Conservation (phyloP, 37 sponge, comb jelly and placozoan species). For the Crambe crambe region DNA sequence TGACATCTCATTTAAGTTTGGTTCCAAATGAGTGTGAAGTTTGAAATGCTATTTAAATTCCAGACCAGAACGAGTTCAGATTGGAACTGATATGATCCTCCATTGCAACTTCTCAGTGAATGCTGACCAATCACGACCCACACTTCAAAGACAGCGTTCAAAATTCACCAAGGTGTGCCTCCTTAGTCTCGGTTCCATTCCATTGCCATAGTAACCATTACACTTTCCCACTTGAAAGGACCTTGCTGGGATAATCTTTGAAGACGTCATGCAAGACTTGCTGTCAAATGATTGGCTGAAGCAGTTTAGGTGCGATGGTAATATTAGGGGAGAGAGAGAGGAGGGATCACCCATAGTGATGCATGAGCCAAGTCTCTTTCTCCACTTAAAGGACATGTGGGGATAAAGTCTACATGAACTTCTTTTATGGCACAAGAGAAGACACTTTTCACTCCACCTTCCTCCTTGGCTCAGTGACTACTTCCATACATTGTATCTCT, state of each 20-base stretch:
- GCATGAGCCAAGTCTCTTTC: too few species aligned
- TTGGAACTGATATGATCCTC: slow-evolving; percentile 73
- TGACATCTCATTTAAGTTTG: neutral
- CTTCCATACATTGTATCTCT: too few species aligned
- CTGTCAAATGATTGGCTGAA: slow-evolving; percentile 54
- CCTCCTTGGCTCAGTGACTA: too few species aligned
- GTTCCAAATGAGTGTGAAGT: neutral
- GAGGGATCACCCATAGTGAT: too few species aligned
- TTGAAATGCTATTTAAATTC: too few species aligned
- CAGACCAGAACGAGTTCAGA: slow-evolving; percentile 73
- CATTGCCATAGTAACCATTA: neutral
- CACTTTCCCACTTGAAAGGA: slow-evolving; percentile 44
- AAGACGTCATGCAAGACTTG: slow-evolving; percentile 55
- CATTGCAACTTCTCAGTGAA: slow-evolving; percentile 54
- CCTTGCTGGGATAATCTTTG: slow-evolving; percentile 80
- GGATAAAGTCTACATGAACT: too few species aligned
- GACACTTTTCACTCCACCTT: too few species aligned
- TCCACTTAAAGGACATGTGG: too few species aligned
- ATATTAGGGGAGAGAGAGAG: too few species aligned
- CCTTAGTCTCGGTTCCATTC: neutral
- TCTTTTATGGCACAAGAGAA: too few species aligned
- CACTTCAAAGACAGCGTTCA: slow-evolving; percentile 57
- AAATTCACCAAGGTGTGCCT: slow-evolving; percentile 55
- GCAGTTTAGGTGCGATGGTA: slow-evolving; percentile 85
- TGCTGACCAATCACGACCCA: slow-evolving; percentile 19